A percentile compares a stretch with the other conserved stretches of the same genome.
Evolutionary conservation across 2,888 invertebrate genomes (phyloP).

Genomic region (Callyntrura sp.): DNA sequence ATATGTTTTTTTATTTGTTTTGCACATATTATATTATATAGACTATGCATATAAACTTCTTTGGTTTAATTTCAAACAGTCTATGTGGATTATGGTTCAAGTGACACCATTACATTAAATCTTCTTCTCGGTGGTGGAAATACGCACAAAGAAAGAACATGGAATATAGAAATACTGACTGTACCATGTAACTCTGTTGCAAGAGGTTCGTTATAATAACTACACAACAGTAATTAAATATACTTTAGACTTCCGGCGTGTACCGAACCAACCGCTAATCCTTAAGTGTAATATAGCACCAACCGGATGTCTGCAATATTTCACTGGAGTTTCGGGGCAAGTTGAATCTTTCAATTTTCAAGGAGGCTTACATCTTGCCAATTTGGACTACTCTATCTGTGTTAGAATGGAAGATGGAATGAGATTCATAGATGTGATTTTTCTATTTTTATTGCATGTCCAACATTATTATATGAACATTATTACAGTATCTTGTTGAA

Average conservation of each 20-base stretch:
- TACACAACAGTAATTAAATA: no score
- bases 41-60: neutral
- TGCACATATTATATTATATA: no score
- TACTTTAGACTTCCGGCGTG: no score
- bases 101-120: conserved; percentile 91
- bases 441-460: conserved; percentile 11
- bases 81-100: conserved; percentile 93
- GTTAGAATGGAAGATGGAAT: conserved; percentile 92
- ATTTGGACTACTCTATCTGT: conserved; percentile 95
- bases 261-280: no score
- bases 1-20: no score
- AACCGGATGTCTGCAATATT: conserved; percentile 92
- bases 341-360: conserved; percentile 92
- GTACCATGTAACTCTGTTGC: conserved; percentile 92
- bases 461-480: no score
- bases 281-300: conserved; percentile 87
- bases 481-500: neutral
- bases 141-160: conserved; percentile 88
- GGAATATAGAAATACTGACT: conserved; percentile 93
- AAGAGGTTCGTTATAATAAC: conserved; percentile 89
- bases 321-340: conserved; percentile 92
- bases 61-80: conserved; percentile 89
- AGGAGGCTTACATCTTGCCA: conserved; percentile 90
- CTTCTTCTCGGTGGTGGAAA: conserved; percentile 92
- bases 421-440: conserved; percentile 87